phyloP scores from a whole-genome alignment of 2,113 vertebrate genomes.

The Neoarius graeffei region DNA sequence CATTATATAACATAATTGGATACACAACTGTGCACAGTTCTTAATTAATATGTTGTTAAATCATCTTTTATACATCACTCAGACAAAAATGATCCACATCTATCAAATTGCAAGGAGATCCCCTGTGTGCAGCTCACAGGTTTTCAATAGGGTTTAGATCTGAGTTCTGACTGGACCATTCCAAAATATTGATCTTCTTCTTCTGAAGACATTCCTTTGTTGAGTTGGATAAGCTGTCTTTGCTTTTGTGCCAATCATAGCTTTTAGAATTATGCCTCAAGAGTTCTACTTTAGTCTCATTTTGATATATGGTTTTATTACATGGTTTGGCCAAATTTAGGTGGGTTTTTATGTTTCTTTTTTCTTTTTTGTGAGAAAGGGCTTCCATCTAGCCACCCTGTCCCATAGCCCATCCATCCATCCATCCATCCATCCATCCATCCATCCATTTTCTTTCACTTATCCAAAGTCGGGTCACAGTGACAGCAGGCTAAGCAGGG shows the following conservation, averaged over 20 bases:
- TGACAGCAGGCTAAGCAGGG: no score
- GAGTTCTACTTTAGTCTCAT: background rate
- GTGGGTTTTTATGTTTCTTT: background rate
- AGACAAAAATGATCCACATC: background rate
- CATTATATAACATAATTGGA: background rate
- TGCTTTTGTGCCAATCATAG: background rate
- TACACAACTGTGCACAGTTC: background rate
- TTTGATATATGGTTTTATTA: background rate
- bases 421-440: no score
- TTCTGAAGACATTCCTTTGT: background rate
- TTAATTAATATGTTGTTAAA: background rate
- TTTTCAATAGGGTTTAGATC: background rate
- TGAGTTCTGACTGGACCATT: background rate
- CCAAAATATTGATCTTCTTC: background rate
- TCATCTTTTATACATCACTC: background rate
- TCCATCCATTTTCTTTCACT: no score
- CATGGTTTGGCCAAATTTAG: background rate
- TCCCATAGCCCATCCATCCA: no score
- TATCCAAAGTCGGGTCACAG: no score
- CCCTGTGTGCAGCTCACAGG: background rate
- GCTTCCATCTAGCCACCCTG: background rate
- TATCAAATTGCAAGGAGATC: background rate
- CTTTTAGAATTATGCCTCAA: background rate
- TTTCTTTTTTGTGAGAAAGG: background rate
- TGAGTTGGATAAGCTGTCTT: background rate